Percentiles rank a stretch among this genome's conserved stretches.
phyloP scores from a whole-genome alignment of 64 coral and sea anemone species.

The Exaiptasia diaphana region DNA sequence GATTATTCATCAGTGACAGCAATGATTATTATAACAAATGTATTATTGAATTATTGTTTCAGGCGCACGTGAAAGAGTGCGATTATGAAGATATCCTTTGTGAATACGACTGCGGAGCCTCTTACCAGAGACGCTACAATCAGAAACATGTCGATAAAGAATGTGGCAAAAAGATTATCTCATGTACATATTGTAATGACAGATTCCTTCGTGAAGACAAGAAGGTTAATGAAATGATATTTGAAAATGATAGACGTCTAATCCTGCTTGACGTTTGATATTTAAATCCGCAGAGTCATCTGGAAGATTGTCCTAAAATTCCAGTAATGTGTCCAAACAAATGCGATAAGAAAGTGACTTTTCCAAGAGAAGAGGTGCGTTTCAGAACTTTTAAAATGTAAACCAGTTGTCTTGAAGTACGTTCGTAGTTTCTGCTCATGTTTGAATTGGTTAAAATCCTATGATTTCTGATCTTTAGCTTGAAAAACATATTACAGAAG shows the following conservation, averaged over 20 bases:
- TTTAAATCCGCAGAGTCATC: neutral
- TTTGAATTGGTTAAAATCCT: neutral
- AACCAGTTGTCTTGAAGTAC: neutral
- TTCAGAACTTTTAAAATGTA: neutral
- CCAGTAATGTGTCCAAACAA: neutral
- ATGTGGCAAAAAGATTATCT: constrained; percentile 79
- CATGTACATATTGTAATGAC: constrained; percentile 82
- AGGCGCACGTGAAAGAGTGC: constrained; percentile 23
- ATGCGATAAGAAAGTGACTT: neutral
- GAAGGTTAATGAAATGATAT: too few species aligned
- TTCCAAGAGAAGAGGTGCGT: neutral
- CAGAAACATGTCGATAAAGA: constrained; percentile 94
- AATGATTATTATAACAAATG: too few species aligned
- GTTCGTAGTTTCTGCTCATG: neutral
- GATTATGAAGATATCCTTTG: constrained; percentile 82
- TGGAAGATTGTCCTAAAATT: neutral
- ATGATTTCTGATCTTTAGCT: constrained; percentile 24
- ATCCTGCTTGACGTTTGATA: too few species aligned
- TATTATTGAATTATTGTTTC: too few species aligned
- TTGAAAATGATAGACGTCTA: neutral
- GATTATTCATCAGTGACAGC: too few species aligned
- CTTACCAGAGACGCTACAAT: constrained; percentile 73
- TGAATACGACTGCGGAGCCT: constrained; percentile 75
- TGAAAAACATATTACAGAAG: constrained; percentile 76
- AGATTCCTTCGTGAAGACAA: constrained; percentile 81